A percentile compares a stretch with the other conserved stretches of the same genome.
Evolutionary conservation across 2,888 invertebrate genomes (phyloP).

Genomic region (Eristalinus sepulchralis): DNA sequence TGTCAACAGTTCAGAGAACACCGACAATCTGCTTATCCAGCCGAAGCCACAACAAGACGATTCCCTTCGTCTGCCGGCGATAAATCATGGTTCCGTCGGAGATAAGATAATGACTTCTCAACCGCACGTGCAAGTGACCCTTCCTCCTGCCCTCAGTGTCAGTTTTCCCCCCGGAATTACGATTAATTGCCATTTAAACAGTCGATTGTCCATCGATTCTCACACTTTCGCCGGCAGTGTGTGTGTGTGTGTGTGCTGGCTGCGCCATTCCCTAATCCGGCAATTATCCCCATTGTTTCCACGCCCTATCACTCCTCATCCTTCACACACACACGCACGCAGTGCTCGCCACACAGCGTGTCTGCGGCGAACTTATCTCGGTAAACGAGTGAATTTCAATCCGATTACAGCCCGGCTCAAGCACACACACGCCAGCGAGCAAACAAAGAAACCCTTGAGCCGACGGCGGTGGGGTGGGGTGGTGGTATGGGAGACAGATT

Average conservation of each 20-base stretch:
- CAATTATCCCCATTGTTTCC: constrained; percentile 34
- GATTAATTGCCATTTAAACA: constrained; percentile 47
- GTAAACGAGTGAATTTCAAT: constrained; percentile 49
- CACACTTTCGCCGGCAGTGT: constrained; percentile 21
- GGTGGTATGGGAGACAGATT: neutral
- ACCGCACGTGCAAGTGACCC: constrained; percentile 7
- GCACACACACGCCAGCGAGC: constrained; percentile 1
- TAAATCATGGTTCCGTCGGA: neutral
- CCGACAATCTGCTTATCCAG: neutral
- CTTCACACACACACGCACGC: neutral
- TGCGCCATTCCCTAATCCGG: constrained; percentile 34
- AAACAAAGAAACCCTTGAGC: constrained; percentile 10
- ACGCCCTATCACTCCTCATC: neutral
- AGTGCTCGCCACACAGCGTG: neutral
- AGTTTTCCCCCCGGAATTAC: constrained; percentile 1
- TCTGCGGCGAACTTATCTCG: constrained; percentile 13
- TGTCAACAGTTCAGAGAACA: neutral
- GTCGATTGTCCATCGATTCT: constrained; percentile 47
- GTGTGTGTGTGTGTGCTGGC: constrained; percentile 12
- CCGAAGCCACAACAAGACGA: neutral
- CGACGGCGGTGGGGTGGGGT: no score
- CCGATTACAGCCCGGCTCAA: constrained; percentile 22
- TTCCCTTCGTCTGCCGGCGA: neutral
- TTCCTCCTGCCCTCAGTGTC: neutral
- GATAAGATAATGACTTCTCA: neutral